Percentiles rank a stretch among this genome's conserved stretches.
Evolutionary conservation across 1,140 invertebrate genomes (phyloP).

Genomic region (Fopius arisanus): DNA sequence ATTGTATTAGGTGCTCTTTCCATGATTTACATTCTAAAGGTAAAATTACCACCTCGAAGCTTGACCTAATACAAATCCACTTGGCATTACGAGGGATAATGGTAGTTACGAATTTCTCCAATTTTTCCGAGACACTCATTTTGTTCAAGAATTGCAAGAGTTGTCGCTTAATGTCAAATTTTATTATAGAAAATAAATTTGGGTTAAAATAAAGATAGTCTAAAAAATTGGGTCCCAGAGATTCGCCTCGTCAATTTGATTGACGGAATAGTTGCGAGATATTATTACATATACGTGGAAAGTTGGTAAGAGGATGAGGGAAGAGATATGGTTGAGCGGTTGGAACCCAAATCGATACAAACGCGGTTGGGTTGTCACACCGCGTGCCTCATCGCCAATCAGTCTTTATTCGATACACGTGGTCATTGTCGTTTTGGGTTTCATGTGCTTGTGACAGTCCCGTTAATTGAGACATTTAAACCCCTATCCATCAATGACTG

Average conservation of each 20-base stretch:
- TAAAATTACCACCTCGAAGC: background rate
- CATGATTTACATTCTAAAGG: background rate
- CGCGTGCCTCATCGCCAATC: slow-evolving; percentile 16
- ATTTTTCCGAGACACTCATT: background rate
- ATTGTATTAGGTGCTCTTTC: background rate
- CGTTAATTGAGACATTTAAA: background rate
- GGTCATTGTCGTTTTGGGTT: slow-evolving; percentile 18
- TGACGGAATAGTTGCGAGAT: background rate
- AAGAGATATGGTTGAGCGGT: background rate
- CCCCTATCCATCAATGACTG: background rate
- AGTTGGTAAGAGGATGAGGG: background rate
- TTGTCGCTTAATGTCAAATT: background rate
- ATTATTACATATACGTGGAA: background rate
- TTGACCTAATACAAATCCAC: background rate
- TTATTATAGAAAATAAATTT: background rate
- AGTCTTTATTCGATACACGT: slow-evolving; percentile 31
- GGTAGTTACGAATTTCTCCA: background rate
- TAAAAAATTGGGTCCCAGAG: slow-evolving; percentile 15
- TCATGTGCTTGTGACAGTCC: slow-evolving; percentile 20
- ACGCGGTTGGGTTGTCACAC: slow-evolving; percentile 18
- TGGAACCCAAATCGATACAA: slow-evolving; percentile 17
- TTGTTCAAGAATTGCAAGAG: background rate
- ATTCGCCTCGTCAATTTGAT: background rate
- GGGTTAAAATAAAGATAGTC: background rate
- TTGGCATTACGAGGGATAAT: background rate